These are phyloP conservation scores for Sciurus niger DNA, from an alignment of 2,113 vertebrate species.

Conservation along the genomic window DNA sequence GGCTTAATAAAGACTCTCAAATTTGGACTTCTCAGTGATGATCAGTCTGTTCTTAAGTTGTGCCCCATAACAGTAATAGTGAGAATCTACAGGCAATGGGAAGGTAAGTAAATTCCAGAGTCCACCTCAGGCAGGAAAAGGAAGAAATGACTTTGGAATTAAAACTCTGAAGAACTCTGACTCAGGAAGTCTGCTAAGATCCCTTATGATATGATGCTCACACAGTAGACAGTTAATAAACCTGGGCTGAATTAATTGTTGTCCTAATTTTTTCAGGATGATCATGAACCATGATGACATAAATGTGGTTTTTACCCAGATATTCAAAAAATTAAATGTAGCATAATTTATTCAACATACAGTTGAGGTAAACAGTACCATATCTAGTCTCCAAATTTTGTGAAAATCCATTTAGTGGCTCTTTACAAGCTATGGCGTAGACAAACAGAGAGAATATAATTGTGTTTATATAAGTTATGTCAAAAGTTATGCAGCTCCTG, in stretches of 20 bases:
- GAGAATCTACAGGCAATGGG: background rate
- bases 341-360: background rate
- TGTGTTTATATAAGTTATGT: background rate
- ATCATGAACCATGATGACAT: background rate
- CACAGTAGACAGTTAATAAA: accelerated
- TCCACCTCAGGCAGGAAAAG: background rate
- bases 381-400: background rate
- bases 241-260: background rate
- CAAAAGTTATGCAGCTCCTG: background rate
- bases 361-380: background rate
- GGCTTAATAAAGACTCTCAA: too few relatives aligned
- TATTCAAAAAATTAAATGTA: background rate
- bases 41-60: too few relatives aligned
- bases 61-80: background rate
- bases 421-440: background rate
- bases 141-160: background rate
- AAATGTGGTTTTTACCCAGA: background rate
- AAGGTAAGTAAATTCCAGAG: background rate
- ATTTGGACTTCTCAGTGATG: too few relatives aligned
- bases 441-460: background rate
- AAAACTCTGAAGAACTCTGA: background rate
- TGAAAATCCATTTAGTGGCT: background rate
- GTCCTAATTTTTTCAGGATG: background rate
- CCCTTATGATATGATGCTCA: background rate
- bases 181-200: background rate